Evolutionary conservation across 2,888 invertebrate species (phyloP).

Genomic region (Phoenoteleia sp.): DNA sequence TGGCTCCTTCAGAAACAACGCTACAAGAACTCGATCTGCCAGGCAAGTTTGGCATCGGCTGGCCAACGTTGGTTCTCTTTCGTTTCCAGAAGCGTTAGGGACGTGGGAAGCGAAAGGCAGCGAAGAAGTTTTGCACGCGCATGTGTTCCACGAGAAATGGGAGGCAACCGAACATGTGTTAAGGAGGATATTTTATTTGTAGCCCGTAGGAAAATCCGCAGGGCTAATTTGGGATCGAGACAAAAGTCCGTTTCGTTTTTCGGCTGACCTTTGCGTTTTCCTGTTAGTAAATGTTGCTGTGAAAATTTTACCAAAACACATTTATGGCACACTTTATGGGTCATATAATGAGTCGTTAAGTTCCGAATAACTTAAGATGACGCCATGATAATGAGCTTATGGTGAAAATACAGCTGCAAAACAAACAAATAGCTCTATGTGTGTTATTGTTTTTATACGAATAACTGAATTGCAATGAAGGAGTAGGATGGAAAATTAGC

Average conservation of each 20-base stretch:
- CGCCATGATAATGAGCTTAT: constrained; percentile 5
- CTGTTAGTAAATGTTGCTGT: background rate
- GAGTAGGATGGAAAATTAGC: too few species aligned
- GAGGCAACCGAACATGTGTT: constrained; percentile 72
- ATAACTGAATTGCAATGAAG: background rate
- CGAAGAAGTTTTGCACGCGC: constrained; percentile 68
- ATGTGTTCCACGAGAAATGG: constrained; percentile 73
- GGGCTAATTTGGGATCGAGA: too few species aligned
- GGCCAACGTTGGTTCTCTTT: constrained; percentile 70
- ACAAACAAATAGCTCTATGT: background rate
- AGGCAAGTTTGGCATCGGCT: constrained; percentile 56
- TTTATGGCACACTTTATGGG: constrained; percentile 19
- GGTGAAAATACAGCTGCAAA: constrained; percentile 2
- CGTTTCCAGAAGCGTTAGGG: constrained; percentile 79
- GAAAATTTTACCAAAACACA: constrained; percentile 1
- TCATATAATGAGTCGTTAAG: constrained; percentile 28
- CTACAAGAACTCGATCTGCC: constrained; percentile 69
- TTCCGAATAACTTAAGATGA: constrained; percentile 16
- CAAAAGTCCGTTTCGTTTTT: too few species aligned
- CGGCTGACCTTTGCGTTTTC: background rate
- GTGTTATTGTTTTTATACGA: background rate
- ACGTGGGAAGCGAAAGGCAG: constrained; percentile 83
- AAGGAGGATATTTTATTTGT: constrained; percentile 50
- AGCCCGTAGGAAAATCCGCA: constrained; percentile 51
- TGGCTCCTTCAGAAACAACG: constrained; percentile 62